Evolutionary conservation across 2,797 vertebrate species (phyloP).

Genomic region (Sebastes paucispinis): DNA sequence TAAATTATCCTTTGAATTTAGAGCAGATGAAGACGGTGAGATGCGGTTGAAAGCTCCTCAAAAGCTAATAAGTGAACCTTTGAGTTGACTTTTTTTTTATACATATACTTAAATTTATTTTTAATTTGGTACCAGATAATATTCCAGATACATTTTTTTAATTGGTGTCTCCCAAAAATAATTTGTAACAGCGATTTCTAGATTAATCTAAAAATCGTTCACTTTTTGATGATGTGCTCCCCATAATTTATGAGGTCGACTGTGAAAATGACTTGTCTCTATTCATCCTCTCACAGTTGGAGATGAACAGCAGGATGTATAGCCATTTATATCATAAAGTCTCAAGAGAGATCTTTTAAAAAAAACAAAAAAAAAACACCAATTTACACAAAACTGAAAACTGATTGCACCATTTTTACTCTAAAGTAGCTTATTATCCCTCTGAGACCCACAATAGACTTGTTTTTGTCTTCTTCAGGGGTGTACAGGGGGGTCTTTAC

Average conservation of each 20-base stretch:
- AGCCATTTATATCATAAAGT: not conserved
- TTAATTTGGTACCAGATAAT: not conserved
- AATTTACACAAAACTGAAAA: not conserved
- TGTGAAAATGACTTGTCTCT: not conserved
- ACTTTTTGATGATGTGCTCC: not conserved
- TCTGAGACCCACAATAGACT: no score
- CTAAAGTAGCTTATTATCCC: not conserved
- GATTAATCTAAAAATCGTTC: not conserved
- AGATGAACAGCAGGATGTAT: not conserved
- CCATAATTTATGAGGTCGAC: not conserved
- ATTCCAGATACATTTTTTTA: not conserved
- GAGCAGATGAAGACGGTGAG: not conserved
- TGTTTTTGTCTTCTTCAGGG: not conserved
- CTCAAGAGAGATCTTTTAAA: not conserved
- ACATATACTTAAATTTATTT: not conserved
- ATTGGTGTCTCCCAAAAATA: no score
- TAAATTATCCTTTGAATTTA: not conserved
- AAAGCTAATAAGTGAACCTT: not conserved
- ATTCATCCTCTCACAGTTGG: not conserved
- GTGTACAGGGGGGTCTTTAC: not conserved
- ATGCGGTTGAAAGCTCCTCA: not conserved
- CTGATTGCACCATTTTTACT: not conserved
- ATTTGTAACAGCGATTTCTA: not conserved
- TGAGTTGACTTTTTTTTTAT: not conserved
- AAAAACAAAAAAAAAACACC: accelerated